Percentiles rank a stretch among this genome's conserved stretches.
These are phyloP conservation scores for Enteromius mattozi DNA, from an alignment of 2,797 vertebrate genomes.

Conservation along the genomic window DNA sequence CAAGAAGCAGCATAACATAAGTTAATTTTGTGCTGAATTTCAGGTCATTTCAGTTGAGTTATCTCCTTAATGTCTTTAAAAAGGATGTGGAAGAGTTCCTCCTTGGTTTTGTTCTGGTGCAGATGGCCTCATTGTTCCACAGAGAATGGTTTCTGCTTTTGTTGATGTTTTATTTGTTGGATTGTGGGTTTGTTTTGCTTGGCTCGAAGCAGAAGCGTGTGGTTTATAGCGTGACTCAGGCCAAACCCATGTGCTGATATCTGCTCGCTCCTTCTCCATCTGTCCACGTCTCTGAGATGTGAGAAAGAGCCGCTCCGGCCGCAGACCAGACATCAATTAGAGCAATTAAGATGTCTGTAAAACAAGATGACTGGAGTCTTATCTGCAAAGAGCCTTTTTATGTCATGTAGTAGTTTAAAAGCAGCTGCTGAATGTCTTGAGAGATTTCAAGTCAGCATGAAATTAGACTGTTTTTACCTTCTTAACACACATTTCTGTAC, in stretches of 20 bases:
- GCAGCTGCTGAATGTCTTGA: background rate
- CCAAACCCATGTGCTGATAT: background rate
- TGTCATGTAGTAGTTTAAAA: background rate
- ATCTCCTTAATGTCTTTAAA: background rate
- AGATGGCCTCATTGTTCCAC: background rate
- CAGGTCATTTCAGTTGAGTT: background rate
- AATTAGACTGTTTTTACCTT: background rate
- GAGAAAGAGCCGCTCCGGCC: background rate
- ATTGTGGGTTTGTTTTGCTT: constrained; percentile 12
- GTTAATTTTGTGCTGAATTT: background rate
- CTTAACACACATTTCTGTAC: background rate
- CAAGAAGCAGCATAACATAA: background rate
- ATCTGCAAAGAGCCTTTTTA: constrained; percentile 6
- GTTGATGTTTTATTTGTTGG: constrained; percentile 10
- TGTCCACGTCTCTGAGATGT: background rate
- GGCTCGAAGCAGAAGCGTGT: constrained; percentile 13
- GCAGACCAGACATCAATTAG: constrained; percentile 23
- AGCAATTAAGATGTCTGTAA: background rate
- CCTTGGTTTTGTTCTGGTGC: background rate
- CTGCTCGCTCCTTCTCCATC: constrained; percentile 20
- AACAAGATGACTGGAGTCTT: background rate
- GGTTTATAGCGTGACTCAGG: constrained; percentile 29
- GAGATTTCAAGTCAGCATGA: background rate
- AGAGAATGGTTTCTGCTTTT: constrained; percentile 11
- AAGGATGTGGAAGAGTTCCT: background rate